Base-by-base conservation (phyloP, 2,888 invertebrate species). In the Brachyptera risi region DNA sequence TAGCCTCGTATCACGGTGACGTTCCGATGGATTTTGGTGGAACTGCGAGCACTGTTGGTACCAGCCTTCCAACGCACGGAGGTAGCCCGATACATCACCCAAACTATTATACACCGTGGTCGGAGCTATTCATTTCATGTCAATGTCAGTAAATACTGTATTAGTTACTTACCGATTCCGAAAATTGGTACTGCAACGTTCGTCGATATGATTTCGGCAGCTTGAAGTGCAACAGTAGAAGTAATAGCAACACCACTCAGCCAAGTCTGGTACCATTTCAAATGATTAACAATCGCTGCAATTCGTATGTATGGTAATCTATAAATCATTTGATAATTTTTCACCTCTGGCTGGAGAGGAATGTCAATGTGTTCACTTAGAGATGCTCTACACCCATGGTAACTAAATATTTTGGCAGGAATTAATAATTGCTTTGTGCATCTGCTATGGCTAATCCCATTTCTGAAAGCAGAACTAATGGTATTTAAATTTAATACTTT, bases 221-320 rank as follows among this genome's bases (percentile, higher is more conserved):
- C 11, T 44, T 44, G 17, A 2, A 44, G 7, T 17, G 44, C 44
- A 4, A 44, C 11, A 44, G 19, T 44, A 4, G 19, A 15, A 2
- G 44, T 17, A 44, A 44, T 21, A 19, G 44, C 17, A 19, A 44
- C 15, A 44, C 44, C 44, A 5, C 19, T 44, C 11, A 44, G 2
- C 44, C 44, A 44, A 11, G 44, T 44, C 19, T 44, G 44, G 21
- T 44, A 44, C 44, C 15, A 11, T 21, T 58, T 58, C 17, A 40
- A 1, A 13, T 42, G 42, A n/a, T 40, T 40, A 24, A 58, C 44
- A 11, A 44, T 5, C 23, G 42, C 58, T 19, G 44, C 15, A 15
- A 42, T 24, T 26, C 44, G 1, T 4, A 44, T 44, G 31, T 27
- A 2, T 11, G 58, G 44, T 38, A 58, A 26, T 24, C 21, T 58